These are phyloP conservation scores for Drosophila truncata DNA, from an alignment of 1,140 invertebrate genomes.

Conservation along the genomic window DNA sequence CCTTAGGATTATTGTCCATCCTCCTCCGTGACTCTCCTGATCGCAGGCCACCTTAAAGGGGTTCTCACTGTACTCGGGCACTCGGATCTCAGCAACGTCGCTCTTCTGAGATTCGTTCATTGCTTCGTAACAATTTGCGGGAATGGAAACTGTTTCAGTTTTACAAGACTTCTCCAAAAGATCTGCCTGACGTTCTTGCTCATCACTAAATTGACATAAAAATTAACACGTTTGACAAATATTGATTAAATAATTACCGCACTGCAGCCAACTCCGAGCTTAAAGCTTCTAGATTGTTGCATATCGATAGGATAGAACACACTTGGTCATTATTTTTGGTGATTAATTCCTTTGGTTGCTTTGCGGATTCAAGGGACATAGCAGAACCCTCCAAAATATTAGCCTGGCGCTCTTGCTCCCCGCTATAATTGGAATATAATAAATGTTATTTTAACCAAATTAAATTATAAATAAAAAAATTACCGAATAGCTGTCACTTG, in stretches of 20 bases:
- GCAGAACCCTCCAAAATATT: not conserved
- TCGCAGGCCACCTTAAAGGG: slow-evolving; percentile 6
- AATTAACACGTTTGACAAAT: not conserved
- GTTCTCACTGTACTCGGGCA: not conserved
- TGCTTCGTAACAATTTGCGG: not conserved
- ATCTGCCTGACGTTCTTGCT: slow-evolving; percentile 2
- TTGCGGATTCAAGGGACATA: too few relatives aligned
- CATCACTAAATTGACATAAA: not conserved
- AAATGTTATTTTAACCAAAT: not conserved
- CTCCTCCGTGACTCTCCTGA: not conserved
- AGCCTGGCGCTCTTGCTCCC: not conserved
- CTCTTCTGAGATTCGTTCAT: too few relatives aligned
- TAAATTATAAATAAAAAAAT: not conserved
- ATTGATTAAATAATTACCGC: not conserved
- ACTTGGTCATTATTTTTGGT: not conserved
- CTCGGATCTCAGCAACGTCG: not conserved
- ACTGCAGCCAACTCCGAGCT: not conserved
- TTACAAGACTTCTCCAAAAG: not conserved
- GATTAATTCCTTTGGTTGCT: too few relatives aligned
- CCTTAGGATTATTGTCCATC: slow-evolving; percentile 1
- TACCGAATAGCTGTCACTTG: slow-evolving; percentile 1
- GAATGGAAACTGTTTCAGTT: not conserved
- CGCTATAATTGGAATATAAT: not conserved
- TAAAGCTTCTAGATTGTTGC: not conserved
- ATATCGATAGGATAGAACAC: slow-evolving; percentile 1